Evolutionary conservation across 2,888 invertebrate species (phyloP).

Genomic region (Idaea dimidiata): DNA sequence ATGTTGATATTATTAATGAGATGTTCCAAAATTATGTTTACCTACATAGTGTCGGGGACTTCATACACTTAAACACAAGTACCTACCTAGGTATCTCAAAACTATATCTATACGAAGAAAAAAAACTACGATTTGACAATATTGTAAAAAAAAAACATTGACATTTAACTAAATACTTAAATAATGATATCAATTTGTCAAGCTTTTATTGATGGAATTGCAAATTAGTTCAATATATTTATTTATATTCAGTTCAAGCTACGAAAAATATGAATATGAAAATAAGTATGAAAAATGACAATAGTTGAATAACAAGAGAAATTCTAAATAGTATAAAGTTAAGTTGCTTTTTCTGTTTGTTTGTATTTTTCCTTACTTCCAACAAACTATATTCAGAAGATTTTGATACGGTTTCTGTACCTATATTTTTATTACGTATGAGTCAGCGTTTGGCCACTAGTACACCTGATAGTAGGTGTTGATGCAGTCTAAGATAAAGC

Average conservation of each 20-base stretch:
- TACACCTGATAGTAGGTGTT: too few species aligned
- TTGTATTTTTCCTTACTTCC: too few species aligned
- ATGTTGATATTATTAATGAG: conserved; percentile 65
- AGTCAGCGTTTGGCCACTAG: too few species aligned
- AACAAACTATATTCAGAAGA: too few species aligned
- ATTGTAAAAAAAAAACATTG: neutral
- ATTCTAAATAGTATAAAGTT: neutral
- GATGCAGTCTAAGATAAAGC: too few species aligned
- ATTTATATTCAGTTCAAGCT: neutral
- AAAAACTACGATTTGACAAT: neutral
- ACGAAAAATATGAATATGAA: too few species aligned
- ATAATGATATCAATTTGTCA: neutral
- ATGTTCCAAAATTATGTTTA: conserved; percentile 34
- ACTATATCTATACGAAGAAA: neutral
- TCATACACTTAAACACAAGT: too few species aligned
- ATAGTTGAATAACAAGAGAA: neutral
- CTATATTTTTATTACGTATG: too few species aligned
- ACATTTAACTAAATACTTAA: neutral
- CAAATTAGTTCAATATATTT: neutral
- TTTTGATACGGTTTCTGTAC: too few species aligned
- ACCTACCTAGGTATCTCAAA: too few species aligned
- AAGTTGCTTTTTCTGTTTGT: too few species aligned
- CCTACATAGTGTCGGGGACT: neutral
- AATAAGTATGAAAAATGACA: neutral
- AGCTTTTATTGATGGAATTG: conserved; percentile 17